Conservation (phyloP, 1,140 invertebrate species). For the Euwallacea fornicatus region DNA sequence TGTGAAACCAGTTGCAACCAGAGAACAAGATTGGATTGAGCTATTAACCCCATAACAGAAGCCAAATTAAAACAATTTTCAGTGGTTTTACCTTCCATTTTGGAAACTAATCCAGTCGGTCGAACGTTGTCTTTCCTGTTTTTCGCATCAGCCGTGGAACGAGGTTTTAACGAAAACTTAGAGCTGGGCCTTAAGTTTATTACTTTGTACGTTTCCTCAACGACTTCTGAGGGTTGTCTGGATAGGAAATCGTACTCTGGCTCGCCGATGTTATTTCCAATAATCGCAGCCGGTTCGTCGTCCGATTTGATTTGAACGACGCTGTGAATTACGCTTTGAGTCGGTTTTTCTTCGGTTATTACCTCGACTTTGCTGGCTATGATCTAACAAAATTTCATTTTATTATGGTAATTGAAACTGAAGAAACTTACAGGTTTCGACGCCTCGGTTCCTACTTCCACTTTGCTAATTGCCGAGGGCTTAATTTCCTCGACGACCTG, state of each 20-base stretch:
- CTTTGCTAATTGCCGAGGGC: slow-evolving; percentile 59
- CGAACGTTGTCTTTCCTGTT: slow-evolving; percentile 59
- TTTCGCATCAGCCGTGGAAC: slow-evolving; percentile 56
- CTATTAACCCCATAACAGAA: no score
- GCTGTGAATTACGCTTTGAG: slow-evolving; percentile 52
- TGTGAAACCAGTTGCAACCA: no score
- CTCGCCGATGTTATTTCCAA: slow-evolving; percentile 72
- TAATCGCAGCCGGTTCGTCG: slow-evolving; percentile 50
- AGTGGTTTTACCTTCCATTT: slow-evolving; percentile 68
- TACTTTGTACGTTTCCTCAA: slow-evolving; percentile 55
- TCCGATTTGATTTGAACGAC: slow-evolving; percentile 57
- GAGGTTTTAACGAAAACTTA: slow-evolving; percentile 57
- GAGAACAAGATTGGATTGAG: no score
- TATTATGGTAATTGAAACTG: slow-evolving; percentile 1
- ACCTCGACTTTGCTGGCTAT: slow-evolving; percentile 59
- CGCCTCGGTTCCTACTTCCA: slow-evolving; percentile 59
- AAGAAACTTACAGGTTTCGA: slow-evolving; percentile 27
- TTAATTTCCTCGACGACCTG: slow-evolving; percentile 50
- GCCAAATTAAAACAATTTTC: not conserved
- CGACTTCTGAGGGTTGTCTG: slow-evolving; percentile 74
- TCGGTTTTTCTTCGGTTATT: slow-evolving; percentile 37
- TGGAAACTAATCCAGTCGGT: slow-evolving; percentile 77
- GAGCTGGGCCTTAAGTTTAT: slow-evolving; percentile 56
- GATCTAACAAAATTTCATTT: slow-evolving; percentile 40
- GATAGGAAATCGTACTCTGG: slow-evolving; percentile 83